phyloP scores from a whole-genome alignment of 2,888 invertebrate genomes.

The Aspidiotus rigidus region DNA sequence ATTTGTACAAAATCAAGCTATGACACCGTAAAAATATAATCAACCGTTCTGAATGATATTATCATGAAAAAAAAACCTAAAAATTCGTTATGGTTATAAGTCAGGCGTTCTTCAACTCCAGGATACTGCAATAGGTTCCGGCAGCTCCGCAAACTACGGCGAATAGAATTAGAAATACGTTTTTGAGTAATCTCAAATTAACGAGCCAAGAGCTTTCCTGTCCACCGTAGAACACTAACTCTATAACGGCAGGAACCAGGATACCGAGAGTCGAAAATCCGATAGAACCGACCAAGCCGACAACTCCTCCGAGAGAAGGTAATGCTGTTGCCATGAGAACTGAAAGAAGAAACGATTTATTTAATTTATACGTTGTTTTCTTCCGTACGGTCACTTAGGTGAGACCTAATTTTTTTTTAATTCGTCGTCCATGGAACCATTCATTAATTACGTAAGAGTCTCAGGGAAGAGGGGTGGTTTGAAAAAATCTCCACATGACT shows the following conservation, averaged over 20 bases:
- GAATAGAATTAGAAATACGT: conserved; percentile 52
- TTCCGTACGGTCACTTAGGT: too few species aligned
- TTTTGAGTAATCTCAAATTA: conserved; percentile 47
- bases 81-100: too few species aligned
- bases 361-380: too few species aligned
- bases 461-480: too few species aligned
- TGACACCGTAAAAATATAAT: too few species aligned
- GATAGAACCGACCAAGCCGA: conserved; percentile 74
- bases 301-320: conserved; percentile 73
- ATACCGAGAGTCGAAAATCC: conserved; percentile 62
- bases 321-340: conserved; percentile 64
- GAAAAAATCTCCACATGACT: too few species aligned
- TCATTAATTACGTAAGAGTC: too few species aligned
- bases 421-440: too few species aligned
- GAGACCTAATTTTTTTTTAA: too few species aligned
- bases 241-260: conserved; percentile 62
- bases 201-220: conserved; percentile 13
- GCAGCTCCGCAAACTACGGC: conserved; percentile 59
- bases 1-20: too few species aligned
- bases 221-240: conserved; percentile 48
- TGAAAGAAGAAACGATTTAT: conserved; percentile 19
- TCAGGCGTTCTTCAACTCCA: conserved; percentile 40
- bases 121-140: conserved; percentile 48
- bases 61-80: too few species aligned
- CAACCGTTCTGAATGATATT: too few species aligned